Evolutionary conservation across 2,797 vertebrate species (phyloP).

Genomic region (Manis crassicaudata): DNA sequence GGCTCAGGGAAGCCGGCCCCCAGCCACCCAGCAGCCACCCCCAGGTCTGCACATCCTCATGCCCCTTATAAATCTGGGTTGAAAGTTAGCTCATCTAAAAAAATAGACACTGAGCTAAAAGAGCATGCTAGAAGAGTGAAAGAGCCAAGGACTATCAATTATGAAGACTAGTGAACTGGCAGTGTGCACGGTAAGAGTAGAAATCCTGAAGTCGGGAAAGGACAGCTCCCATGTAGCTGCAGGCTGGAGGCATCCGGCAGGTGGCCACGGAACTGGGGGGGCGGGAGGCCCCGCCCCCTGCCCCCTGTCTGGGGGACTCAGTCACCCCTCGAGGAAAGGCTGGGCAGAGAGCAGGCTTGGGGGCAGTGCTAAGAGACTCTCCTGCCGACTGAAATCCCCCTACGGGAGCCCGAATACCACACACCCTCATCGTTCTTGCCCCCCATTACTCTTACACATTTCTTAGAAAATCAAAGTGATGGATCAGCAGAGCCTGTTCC

Average conservation of each 20-base stretch:
- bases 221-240: fast-evolving
- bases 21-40: too few species aligned
- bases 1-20: too few species aligned
- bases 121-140: fast-evolving
- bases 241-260: fast-evolving
- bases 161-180: fast-evolving
- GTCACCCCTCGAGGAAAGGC: neutral
- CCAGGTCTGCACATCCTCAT: fast-evolving
- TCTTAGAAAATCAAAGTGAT: too few species aligned
- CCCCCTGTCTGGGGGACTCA: fast-evolving
- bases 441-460: neutral
- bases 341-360: fast-evolving
- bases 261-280: fast-evolving
- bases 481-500: neutral
- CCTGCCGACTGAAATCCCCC: fast-evolving
- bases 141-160: fast-evolving
- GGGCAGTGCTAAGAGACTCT: fast-evolving
- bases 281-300: fast-evolving
- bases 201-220: too few species aligned
- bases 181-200: fast-evolving
- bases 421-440: fast-evolving
- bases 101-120: neutral
- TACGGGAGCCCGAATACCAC: fast-evolving
- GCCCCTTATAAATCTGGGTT: neutral
- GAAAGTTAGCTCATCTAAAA: neutral